A percentile compares a stretch with the other conserved stretches of the same genome.
phyloP scores from a whole-genome alignment of 1,140 invertebrate species.

The Tribolium madens region DNA sequence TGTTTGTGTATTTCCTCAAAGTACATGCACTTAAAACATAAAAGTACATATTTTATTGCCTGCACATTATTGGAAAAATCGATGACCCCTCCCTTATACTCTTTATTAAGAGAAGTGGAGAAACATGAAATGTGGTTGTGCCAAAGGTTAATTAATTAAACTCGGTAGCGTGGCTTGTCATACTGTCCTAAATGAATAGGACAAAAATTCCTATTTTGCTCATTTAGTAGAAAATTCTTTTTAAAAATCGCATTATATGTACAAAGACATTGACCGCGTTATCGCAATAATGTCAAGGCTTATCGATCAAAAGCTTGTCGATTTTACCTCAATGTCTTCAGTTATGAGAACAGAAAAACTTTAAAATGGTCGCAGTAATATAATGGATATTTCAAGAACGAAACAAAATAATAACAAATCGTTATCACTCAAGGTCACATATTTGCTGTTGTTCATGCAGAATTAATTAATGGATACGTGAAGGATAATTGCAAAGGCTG shows the following conservation, averaged over 20 bases:
- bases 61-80: too few species aligned
- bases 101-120: background rate
- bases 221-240: background rate
- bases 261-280: conserved; percentile 43
- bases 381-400: too few species aligned
- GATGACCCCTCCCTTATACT: background rate
- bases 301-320: conserved; percentile 23
- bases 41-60: too few species aligned
- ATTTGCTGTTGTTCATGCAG: background rate
- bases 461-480: background rate
- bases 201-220: background rate
- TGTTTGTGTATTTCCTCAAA: too few species aligned
- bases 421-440: background rate
- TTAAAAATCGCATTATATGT: conserved; percentile 3
- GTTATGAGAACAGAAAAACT: background rate
- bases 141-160: conserved; percentile 4
- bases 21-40: too few species aligned
- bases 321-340: conserved; percentile 1
- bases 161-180: background rate
- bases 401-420: too few species aligned
- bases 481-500: background rate
- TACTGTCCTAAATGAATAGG: background rate
- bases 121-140: conserved; percentile 1
- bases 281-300: conserved; percentile 45
- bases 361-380: background rate